Conservation (phyloP, 2,797 vertebrate genomes). For the Parauchenoglanis ngamensis region DNA sequence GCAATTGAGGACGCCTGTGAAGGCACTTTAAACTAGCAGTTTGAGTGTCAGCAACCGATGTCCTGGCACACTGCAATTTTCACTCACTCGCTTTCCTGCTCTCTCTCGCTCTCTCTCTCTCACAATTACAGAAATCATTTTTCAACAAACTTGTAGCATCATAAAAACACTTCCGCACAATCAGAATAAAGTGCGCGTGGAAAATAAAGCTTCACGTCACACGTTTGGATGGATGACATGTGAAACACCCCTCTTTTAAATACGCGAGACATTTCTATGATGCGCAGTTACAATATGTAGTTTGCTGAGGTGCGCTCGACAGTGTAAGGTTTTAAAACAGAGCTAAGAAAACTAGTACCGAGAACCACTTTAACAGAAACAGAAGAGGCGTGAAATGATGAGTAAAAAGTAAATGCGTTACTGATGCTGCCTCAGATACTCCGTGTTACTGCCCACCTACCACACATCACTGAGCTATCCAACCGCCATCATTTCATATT, state of each 20-base stretch:
- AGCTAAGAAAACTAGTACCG: neutral
- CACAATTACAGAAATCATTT: neutral
- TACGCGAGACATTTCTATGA: neutral
- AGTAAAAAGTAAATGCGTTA: too few relatives aligned
- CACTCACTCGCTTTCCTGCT: conserved; percentile 22
- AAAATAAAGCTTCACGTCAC: neutral
- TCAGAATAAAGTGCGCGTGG: neutral
- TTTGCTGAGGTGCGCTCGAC: neutral
- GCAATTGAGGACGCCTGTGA: conserved; percentile 58
- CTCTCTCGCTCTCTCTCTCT: neutral
- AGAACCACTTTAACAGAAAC: neutral
- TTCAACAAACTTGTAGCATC: neutral
- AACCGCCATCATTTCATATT: too few relatives aligned
- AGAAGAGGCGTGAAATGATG: too few relatives aligned
- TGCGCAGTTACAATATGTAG: neutral
- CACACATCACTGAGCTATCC: too few relatives aligned
- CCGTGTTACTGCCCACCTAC: too few relatives aligned
- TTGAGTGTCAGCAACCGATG: conserved; percentile 57
- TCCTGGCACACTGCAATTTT: conserved; percentile 56
- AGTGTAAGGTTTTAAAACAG: neutral
- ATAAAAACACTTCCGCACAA: neutral
- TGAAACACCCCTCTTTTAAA: neutral
- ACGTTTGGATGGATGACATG: neutral
- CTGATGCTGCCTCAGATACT: too few relatives aligned
- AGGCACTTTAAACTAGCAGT: conserved; percentile 58